A percentile compares a stretch with the other conserved stretches of the same genome.
Evolutionary conservation across 2,888 invertebrate genomes (phyloP).

Genomic region (Phaedon cochleariae): DNA sequence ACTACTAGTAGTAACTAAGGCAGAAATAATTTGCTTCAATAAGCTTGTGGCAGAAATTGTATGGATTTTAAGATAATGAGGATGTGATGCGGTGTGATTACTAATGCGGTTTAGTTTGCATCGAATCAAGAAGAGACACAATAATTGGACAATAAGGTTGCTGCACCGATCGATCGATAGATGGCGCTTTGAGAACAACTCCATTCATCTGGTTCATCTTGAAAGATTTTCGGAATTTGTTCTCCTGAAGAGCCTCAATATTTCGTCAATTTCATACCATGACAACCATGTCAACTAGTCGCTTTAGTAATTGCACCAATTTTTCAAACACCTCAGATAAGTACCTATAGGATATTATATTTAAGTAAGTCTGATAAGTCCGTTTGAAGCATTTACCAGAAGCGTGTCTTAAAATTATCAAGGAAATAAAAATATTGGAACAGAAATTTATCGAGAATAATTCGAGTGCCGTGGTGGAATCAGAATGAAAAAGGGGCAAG

Average conservation of each 20-base stretch:
- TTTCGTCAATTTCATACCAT: too few species aligned
- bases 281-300: too few species aligned
- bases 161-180: too few species aligned
- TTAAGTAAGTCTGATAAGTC: conserved; percentile 38
- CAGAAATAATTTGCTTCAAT: conserved; percentile 47
- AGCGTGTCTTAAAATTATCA: conserved; percentile 51
- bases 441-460: background rate
- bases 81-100: conserved; percentile 22
- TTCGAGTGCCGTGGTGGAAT: background rate
- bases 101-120: background rate
- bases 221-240: too few species aligned
- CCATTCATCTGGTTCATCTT: too few species aligned
- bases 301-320: background rate
- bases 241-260: too few species aligned
- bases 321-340: background rate
- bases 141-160: too few species aligned
- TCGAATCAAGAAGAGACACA: too few species aligned
- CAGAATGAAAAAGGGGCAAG: background rate
- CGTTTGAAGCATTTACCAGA: conserved; percentile 43
- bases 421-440: conserved; percentile 9
- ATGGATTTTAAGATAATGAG: conserved; percentile 23
- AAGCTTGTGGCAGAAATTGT: conserved; percentile 47
- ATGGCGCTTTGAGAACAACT: too few species aligned
- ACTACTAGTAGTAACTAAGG: conserved; percentile 36
- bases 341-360: conserved; percentile 36